A percentile compares a stretch with the other conserved stretches of the same genome.
These are phyloP conservation scores for Amblyornis subalaris DNA, from an alignment of 2,113 vertebrate species.

Conservation along the genomic window DNA sequence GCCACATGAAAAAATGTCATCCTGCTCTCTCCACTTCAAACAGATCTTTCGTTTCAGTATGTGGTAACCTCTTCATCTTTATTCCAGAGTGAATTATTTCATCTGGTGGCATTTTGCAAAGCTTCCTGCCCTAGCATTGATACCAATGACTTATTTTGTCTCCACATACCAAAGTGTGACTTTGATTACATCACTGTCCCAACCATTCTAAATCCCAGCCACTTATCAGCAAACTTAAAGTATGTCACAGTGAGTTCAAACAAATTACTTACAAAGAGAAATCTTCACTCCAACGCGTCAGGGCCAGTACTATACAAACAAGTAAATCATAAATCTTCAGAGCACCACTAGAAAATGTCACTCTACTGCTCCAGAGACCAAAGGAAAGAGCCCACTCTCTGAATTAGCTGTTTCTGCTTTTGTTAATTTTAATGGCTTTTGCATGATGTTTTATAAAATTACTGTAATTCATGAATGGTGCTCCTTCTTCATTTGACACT, in stretches of 20 bases:
- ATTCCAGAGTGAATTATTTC: background rate
- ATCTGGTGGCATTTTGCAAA: background rate
- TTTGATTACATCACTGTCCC: conserved; percentile 15
- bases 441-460: background rate
- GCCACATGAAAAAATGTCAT: background rate
- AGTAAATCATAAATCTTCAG: background rate
- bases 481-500: background rate
- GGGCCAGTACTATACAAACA: background rate
- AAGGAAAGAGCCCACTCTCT: background rate
- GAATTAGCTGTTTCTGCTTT: background rate
- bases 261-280: background rate
- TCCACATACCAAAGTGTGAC: background rate
- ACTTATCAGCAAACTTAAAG: conserved; percentile 34
- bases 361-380: background rate
- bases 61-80: background rate
- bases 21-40: background rate
- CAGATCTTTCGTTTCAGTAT: background rate
- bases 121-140: background rate
- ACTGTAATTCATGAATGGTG: background rate
- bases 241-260: conserved; percentile 30
- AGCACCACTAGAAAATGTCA: background rate
- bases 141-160: conserved; percentile 16
- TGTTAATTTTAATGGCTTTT: background rate
- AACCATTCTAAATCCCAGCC: conserved; percentile 46
- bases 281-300: background rate